Evolutionary conservation across 1,140 invertebrate genomes (phyloP), one percentile per base, ranked within the genome.

Genomic region (Sminthurides bifidus): DNA sequence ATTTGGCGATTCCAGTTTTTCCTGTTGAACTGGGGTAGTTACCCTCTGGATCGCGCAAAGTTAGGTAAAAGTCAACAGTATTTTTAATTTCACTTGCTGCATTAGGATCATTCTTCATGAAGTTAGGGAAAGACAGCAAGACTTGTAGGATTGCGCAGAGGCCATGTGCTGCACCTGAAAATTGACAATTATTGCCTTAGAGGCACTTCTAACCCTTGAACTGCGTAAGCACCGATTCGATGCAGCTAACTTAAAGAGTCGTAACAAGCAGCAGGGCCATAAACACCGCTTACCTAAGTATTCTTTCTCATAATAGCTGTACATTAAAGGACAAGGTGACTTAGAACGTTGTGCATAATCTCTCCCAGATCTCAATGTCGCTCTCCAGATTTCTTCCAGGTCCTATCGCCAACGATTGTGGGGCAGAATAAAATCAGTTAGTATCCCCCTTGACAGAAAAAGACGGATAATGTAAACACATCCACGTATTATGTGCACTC

Each of bases 261-360:
- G 33, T 35, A 35, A 35, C 8, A 35, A n/a, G 8, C n/a, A n/a
- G 8, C n/a, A 35, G n/a, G n/a, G n/a, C 8, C 33, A 35, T 35
- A 35, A 10, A 41, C 19, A 8, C 27, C 50, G 24, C 65, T 64
- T 69, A 76, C 77, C 77, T 49, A 91, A 70, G 70, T 90, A 91
- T 72, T 89, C 82, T 6, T 83, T 85, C n/a, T 79, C 76, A 67
- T 90, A 86, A 70, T 89, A 90, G 48, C 84, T 74, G 67, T 85
- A 91, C 85, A 90, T 89, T 15, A 92, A 69, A 6, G 87, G 85
- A 61, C 77, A 77, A 5, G 74, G 74, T 29, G 77, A 80, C 17
- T 72, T 71, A 57, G 78, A 70, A 40, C 69, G 70, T 49, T 69
- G 69, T 2, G 83, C 71, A 73, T 86, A 86, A 41, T 79, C 71